phyloP scores from a whole-genome alignment of 2,888 invertebrate genomes.

The Drosophila tanythrix region DNA sequence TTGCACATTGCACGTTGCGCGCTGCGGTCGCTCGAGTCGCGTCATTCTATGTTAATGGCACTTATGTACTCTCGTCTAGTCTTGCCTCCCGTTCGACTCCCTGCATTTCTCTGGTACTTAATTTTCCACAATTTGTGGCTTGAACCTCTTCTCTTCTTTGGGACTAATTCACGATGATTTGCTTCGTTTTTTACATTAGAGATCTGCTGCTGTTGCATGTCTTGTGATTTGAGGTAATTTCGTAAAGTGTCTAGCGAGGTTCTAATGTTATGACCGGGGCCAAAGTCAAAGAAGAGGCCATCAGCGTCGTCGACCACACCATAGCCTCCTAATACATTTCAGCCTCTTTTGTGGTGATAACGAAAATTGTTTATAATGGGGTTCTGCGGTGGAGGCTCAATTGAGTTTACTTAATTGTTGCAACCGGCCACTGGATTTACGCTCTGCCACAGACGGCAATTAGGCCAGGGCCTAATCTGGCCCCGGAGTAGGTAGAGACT shows the following conservation, averaged over 20 bases:
- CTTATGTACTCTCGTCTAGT: constrained; percentile 35
- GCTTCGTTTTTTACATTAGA: constrained; percentile 23
- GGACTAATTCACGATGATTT: constrained; percentile 70
- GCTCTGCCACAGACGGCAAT: constrained; percentile 53
- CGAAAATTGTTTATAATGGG: constrained; percentile 77
- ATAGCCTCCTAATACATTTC: constrained; percentile 65
- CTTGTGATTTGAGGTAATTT: constrained; percentile 78
- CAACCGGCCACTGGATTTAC: constrained; percentile 78
- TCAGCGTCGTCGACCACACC: constrained; percentile 43
- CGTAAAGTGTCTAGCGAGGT: constrained; percentile 80
- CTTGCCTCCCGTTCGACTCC: constrained; percentile 31
- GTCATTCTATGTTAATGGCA: constrained; percentile 66
- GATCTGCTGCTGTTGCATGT: constrained; percentile 26
- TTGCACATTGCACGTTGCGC: not conserved
- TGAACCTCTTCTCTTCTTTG: constrained; percentile 38
- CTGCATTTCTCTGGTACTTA: constrained; percentile 53
- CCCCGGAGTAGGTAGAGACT: constrained; percentile 27
- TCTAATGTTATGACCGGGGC: constrained; percentile 76
- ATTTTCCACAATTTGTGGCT: constrained; percentile 68
- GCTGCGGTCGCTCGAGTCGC: constrained; percentile 17
- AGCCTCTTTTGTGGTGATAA: constrained; percentile 60
- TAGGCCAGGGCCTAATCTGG: constrained; percentile 35
- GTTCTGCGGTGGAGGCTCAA: constrained; percentile 68
- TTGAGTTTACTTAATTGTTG: constrained; percentile 70
- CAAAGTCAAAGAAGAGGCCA: constrained; percentile 19